Evolutionary conservation across 2,113 vertebrate genomes (phyloP), one percentile per base, ranked within the genome.

Genomic region (Passer montanus): DNA sequence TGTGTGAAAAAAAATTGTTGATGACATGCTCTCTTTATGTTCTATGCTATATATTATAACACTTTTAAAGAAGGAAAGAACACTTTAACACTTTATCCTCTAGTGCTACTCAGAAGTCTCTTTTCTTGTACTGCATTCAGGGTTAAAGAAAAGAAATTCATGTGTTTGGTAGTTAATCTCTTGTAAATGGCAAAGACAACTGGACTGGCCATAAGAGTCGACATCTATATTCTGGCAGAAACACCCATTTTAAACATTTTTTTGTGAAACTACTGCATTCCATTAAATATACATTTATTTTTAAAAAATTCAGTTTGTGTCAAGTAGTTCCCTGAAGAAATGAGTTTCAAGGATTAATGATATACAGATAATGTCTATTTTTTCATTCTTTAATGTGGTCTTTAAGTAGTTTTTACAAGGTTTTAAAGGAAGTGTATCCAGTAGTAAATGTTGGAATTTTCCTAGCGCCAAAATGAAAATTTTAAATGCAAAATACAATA

Each of bases 171-270:
- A 37, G 44, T 15, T 43, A 79, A 47, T 27, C 7, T 52, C 19
- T 63, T 43, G 26, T 10, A 83, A 87, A 84, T 30, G 5, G 23
- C 46, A 70, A 74, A 76, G 6, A 19, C 23, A 43, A 33, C 3
- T 43, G 8, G 9, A 52, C 9, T 41, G 12, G 49, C 22, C 11
- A 16, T 35, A 30, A 46, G 6, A n/a, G 13, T 49, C 9, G 21
- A 55, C 39, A 55, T 4, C 6, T 69, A 22, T 15, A 35, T 52
- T 33, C 52, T 41, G 41, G 10, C 11, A 70, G 24, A 76, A 84
- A 53, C 7, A 18, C 0, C 0, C 3, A 66, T 39, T 83, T 55
- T 6, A 78, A 50, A 37, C 3, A 10, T 2, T 3, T 46, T 39
- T 60, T 46, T 79, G 6, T 39, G 35, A 46, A 91, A 55, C 13